A percentile compares a stretch with the other conserved stretches of the same genome.
Conservation (phyloP, 53 echinoderm and acorn worm species). For the Patiria pectinifera region DNA sequence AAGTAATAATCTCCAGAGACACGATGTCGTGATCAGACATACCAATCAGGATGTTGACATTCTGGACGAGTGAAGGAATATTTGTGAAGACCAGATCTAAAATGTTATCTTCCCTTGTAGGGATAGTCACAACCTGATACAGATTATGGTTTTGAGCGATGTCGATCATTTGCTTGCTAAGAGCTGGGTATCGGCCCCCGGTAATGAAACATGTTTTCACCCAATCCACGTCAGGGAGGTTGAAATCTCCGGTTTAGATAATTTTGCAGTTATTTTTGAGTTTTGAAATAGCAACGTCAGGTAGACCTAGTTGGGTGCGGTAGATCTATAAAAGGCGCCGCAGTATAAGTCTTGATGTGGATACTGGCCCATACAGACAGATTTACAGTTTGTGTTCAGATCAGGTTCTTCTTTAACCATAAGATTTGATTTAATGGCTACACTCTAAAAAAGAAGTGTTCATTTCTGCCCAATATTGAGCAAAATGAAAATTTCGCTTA, state of each 20-base stretch:
- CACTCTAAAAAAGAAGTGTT: too few relatives aligned
- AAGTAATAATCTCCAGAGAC: not conserved
- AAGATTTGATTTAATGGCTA: not conserved
- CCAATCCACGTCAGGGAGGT: constrained; percentile 67
- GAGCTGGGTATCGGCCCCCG: constrained; percentile 50
- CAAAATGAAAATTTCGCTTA: too few relatives aligned
- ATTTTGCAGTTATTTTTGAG: constrained; percentile 31
- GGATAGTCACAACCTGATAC: constrained; percentile 42
- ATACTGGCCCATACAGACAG: constrained; percentile 43
- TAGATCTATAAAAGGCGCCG: not conserved
- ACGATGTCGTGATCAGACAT: constrained; percentile 44
- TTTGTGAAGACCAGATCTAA: constrained; percentile 40
- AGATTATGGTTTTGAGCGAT: not conserved
- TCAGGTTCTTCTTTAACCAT: constrained; percentile 51
- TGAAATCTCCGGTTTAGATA: constrained; percentile 45
- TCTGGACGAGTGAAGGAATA: not conserved
- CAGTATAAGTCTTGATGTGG: not conserved
- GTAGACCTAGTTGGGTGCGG: not conserved
- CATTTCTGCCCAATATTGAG: too few relatives aligned
- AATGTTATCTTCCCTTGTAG: constrained; percentile 39
- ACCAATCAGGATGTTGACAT: constrained; percentile 19
- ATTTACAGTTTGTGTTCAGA: constrained; percentile 39
- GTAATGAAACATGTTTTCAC: constrained; percentile 21
- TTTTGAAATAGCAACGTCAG: constrained; percentile 36
- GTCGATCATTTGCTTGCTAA: not conserved